Base-by-base conservation (phyloP, 2,113 vertebrate species). In the Ictalurus furcatus region DNA sequence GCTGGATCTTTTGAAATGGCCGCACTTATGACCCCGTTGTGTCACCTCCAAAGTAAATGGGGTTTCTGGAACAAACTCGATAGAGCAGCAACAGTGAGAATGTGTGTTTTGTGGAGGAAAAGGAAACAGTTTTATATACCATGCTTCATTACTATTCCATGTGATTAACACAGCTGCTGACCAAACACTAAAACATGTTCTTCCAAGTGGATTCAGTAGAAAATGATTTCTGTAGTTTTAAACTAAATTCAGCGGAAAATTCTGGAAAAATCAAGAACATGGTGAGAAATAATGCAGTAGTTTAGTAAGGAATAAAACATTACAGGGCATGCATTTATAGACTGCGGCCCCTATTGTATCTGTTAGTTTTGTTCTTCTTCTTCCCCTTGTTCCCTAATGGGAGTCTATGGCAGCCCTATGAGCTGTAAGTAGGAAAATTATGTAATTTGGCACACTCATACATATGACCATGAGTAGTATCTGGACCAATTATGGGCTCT, bases 11-110 rank as follows among this genome's bases (percentile, higher is more conserved):
- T 89, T 71, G 81, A 87, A 90, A 85, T 23, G 21, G 79, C 65
- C 80, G 83, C 71, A 52, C 88, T 87, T 83, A 19, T 90, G 37
- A 88, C 87, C 88, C 56, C 4, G 80, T 54, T 85, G 83, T 81
- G 81, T 87, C 63, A 89, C 81, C 88, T 91, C 84, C 63, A 87
- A 85, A 73, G 84, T 48, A 82, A 91, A 91, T 87, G 69, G 9
- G 44, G 71, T 87, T 85, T 58, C 48, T 84, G 17, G 84, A 89
- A 84, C 79, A 67, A 84, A 84, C 84, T 86, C n/a, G 8, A 69
- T 79, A 13, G n/a, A 48, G n/a, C 52, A 58, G n/a, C 56, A 21
- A 44, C 28, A 78, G 40, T 12, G 25, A 71, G n/a, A 78, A 63
- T 87, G 28, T 21, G 17, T 87, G 58, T 63, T 28, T 48, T n/a